Evolutionary conservation across 2,888 invertebrate species (phyloP), one percentile per base, ranked within the genome.

Genomic region (Drosophila nr. perissopoda): DNA sequence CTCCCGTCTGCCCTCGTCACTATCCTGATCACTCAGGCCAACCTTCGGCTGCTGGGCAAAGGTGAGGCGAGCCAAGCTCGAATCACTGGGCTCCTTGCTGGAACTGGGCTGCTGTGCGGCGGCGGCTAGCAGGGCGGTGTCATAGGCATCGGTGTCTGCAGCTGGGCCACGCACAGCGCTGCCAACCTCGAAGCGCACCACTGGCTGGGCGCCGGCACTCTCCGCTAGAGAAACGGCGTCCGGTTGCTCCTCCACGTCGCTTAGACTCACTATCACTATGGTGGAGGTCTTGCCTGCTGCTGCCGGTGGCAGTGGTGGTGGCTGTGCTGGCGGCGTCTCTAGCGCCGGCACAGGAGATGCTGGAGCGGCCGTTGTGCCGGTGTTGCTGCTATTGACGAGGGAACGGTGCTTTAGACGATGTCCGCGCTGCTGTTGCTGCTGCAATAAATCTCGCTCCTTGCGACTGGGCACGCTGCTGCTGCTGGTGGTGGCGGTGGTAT

Each of bases 21-120:
- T 92, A 87, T 95, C 95, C 91, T 94, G 94, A 81, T 95, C 94
- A 53, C 94, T 86, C 27, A 94, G 92, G 2, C 94, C 94, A 64
- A 94, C 34, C 16, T 56, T 92, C 78, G 95, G 95, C 70, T 94
- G 93, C 64, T 95, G 94, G 46, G 83, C 90, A 87, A 95, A 95
- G 51, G 94, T 94, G 65, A 94, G 94, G 27, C 94, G 94, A 13
- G 95, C 93, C 61, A 94, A 93, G 21, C 89, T 92, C 2, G 87
- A 81, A 91, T 94, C 93, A 93, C 94, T 90, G 31, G 77, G 83
- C 8, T 89, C 89, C 33, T 88, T 89, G 42, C 74, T 85, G 4
- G 87, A 85, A 68, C 92, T 92, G 59, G 78, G 86, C 70, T 74
- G 80, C 54, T 83, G 87, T 8, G 60, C 56, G 40, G 83, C 80